Evolutionary conservation across 2,888 invertebrate genomes (phyloP).

Genomic region (Melanchra persicariae): DNA sequence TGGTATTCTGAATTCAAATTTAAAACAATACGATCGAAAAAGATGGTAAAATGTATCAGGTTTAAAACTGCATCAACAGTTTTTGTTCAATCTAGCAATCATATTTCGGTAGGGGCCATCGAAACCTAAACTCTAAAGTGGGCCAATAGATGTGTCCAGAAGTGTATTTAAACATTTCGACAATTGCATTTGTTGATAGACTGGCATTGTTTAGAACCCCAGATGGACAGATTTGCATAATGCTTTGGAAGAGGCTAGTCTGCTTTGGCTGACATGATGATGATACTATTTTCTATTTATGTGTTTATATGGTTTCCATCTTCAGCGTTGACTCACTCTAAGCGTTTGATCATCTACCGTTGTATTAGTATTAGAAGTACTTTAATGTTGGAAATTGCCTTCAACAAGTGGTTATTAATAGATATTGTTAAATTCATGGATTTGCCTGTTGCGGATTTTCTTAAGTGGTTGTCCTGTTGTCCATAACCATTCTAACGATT

Average conservation of each 20-base stretch:
- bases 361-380: slow-evolving; percentile 2
- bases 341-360: neutral
- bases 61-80: too few relatives aligned
- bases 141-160: too few relatives aligned
- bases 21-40: too few relatives aligned
- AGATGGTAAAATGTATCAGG: too few relatives aligned
- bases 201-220: too few relatives aligned
- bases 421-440: slow-evolving; percentile 11
- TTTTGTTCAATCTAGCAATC: too few relatives aligned
- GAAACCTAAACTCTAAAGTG: too few relatives aligned
- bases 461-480: neutral
- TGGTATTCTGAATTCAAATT: too few relatives aligned
- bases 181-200: too few relatives aligned
- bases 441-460: neutral
- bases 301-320: neutral
- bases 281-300: neutral
- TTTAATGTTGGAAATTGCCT: slow-evolving; percentile 1
- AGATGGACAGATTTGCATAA: neutral
- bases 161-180: too few relatives aligned
- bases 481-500: neutral
- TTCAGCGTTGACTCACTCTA: neutral
- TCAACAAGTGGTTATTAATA: slow-evolving; percentile 35
- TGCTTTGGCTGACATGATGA: neutral
- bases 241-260: neutral
- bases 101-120: too few relatives aligned